Evolutionary conservation across 2,888 invertebrate genomes (phyloP), one percentile per base, ranked within the genome.

Genomic region (Apotomis betuletana): DNA sequence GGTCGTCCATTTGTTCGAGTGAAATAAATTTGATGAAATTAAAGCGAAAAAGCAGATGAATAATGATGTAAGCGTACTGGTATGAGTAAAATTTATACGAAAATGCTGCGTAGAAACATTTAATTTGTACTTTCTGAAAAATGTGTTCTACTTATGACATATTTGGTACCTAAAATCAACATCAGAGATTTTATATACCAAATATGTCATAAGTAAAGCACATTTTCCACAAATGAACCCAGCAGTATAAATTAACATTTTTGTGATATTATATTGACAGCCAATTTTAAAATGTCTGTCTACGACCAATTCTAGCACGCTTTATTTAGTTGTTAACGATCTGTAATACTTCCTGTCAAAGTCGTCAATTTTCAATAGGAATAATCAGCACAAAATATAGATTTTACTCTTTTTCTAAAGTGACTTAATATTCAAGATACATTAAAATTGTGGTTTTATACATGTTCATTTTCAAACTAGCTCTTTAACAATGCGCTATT

Each of bases 11-110:
- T 89, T 86, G 85, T 87, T 79, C 78, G 82, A 87, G 85, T 85
- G 86, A 89, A 89, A 89, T 86, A 87, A 87, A 89, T 88, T 87
- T 85, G 85, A 85, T 84, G 86, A 87, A 88, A 87, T 87, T 85
- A 86, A 87, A 87, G 81, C 81, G 83, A 85, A 86, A 86, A 85
- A 87, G 83, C 81, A 78, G 55, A 71, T 72, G 69, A 74, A 73
- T 71, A 73, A 74, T 74, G 69, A 74, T 61, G 64, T 73, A 65
- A 71, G 68, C 63, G 74, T 49, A 60, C 70, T 80, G 78, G 83
- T 76, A 79, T 81, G 67, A 74, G 70, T 67, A 72, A 68, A 72
- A 74, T 74, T 67, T 70, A 74, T 74, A 70, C 62, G 62, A 73
- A 69, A 73, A 59, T 70, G 36, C 44, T 70, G 67, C 62, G 27